A percentile compares a stretch with the other conserved stretches of the same genome.
These are phyloP conservation scores for Amphilophus citrinellus DNA, from an alignment of 2,113 vertebrate genomes.

Conservation along the genomic window DNA sequence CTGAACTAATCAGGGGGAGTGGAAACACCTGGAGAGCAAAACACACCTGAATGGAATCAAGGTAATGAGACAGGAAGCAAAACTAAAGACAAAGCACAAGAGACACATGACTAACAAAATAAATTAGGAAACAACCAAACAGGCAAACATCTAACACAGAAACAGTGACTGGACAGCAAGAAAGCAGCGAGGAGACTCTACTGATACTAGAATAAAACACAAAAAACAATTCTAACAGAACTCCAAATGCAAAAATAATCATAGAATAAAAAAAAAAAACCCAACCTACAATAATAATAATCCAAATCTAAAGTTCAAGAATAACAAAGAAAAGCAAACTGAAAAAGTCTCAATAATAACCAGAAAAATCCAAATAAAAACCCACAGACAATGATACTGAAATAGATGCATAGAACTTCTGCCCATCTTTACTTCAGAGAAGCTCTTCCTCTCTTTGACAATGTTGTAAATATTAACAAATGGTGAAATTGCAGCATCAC, in stretches of 20 bases:
- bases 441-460: too few species aligned
- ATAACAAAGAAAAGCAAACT: background rate
- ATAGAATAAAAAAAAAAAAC: background rate
- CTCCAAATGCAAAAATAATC: background rate
- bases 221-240: background rate
- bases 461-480: too few species aligned
- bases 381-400: too few species aligned
- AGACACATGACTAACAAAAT: background rate
- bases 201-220: too few species aligned
- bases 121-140: background rate
- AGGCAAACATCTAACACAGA: background rate
- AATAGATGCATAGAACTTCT: too few species aligned
- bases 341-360: background rate
- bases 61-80: background rate
- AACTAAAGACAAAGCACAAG: accelerated
- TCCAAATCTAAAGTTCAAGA: background rate
- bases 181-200: background rate
- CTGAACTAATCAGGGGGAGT: background rate
- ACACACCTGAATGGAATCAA: background rate
- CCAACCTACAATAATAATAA: background rate
- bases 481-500: background rate
- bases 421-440: too few species aligned
- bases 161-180: background rate
- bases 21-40: background rate
- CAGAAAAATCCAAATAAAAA: accelerated